A percentile compares a stretch with the other conserved stretches of the same genome.
phyloP scores from a whole-genome alignment of 92 coral and sea anemone genomes.

The Paramuricea clavata region DNA sequence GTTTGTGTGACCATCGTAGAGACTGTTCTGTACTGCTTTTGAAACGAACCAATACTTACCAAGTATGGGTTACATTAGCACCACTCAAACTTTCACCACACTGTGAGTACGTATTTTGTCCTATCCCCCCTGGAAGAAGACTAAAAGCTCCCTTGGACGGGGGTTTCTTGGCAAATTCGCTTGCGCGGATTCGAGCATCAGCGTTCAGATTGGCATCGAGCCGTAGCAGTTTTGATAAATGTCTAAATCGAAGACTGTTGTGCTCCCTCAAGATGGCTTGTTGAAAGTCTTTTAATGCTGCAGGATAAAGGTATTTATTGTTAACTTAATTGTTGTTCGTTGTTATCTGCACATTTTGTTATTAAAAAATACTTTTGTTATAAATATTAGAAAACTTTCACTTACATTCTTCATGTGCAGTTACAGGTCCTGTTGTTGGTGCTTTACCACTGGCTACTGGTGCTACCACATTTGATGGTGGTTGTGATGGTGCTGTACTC shows the following conservation, averaged over 20 bases:
- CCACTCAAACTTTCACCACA: neutral
- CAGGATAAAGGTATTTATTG: neutral
- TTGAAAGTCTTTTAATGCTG: conserved; percentile 31
- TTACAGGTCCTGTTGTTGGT: neutral
- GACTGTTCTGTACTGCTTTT: neutral
- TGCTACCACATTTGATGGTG: conserved; percentile 5
- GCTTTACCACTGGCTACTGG: conserved; percentile 31
- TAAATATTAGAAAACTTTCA: neutral
- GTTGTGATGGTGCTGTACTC: neutral
- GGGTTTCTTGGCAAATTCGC: neutral
- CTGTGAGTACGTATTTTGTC: conserved; percentile 7
- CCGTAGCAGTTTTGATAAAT: conserved; percentile 76
- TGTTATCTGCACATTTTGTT: no score
- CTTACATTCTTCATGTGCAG: conserved; percentile 1
- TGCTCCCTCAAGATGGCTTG: conserved; percentile 69
- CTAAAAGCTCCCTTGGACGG: conserved; percentile 28
- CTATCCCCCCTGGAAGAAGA: conserved; percentile 46
- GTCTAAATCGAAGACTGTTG: conserved; percentile 77
- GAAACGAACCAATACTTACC: conserved; percentile 34
- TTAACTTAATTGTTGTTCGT: neutral
- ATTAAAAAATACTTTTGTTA: no score
- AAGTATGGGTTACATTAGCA: neutral
- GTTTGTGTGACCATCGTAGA: neutral
- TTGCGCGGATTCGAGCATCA: conserved; percentile 77
- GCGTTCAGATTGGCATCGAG: conserved; percentile 74